Percentiles rank a stretch among this genome's conserved stretches.
These are phyloP conservation scores for Tyrophagus putrescentiae DNA, from an alignment of 1,140 invertebrate species.

Conservation along the genomic window DNA sequence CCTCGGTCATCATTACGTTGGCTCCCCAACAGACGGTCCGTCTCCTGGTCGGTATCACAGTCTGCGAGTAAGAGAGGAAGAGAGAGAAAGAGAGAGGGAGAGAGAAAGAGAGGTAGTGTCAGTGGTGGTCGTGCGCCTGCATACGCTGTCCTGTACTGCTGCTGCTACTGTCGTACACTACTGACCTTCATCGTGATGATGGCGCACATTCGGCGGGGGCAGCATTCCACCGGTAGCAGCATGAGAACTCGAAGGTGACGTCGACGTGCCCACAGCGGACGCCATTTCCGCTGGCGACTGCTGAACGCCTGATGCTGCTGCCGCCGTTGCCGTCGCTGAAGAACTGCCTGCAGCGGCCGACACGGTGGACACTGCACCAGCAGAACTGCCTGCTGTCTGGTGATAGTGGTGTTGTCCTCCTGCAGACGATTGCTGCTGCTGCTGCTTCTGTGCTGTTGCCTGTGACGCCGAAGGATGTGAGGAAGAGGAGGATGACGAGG, in stretches of 20 bases:
- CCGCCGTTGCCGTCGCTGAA: background rate
- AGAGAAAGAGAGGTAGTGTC: background rate
- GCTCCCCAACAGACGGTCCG: slow-evolving; percentile 69
- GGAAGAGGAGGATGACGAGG: background rate
- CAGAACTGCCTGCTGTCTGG: no score
- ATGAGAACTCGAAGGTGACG: background rate
- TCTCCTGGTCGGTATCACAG: slow-evolving; percentile 45
- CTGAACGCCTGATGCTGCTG: background rate
- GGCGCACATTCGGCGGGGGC: slow-evolving; percentile 8
- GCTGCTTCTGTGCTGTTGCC: background rate
- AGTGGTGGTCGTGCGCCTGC: background rate
- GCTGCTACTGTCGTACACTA: no score
- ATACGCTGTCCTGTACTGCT: no score
- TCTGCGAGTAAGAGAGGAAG: slow-evolving; percentile 15
- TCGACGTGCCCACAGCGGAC: no score
- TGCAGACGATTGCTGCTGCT: slow-evolving; percentile 1
- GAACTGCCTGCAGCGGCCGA: background rate
- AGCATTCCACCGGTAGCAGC: background rate
- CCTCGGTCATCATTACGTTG: slow-evolving; percentile 75
- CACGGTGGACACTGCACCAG: background rate
- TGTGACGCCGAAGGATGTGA: background rate
- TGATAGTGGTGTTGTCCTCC: slow-evolving; percentile 1
- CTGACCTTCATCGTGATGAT: slow-evolving; percentile 19
- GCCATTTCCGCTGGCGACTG: background rate
- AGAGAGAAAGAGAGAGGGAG: slow-evolving; percentile 10